Evolutionary conservation across 2,888 invertebrate genomes (phyloP).

Genomic region (Morpho achilles): DNA sequence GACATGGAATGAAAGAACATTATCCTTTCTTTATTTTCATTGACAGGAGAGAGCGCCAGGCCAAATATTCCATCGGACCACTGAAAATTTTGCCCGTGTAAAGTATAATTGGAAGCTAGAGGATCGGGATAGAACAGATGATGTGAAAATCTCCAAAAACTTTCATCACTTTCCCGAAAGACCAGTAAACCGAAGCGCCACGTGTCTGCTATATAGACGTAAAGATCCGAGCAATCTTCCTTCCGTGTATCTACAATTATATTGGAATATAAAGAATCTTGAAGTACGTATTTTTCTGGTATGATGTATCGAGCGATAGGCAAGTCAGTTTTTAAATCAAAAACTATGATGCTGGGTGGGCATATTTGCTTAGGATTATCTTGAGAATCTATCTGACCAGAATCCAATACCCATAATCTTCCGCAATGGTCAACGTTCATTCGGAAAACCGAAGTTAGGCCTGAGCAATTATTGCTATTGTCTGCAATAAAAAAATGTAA

Average conservation of each 20-base stretch:
- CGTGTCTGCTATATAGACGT: constrained; percentile 84
- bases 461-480: constrained; percentile 75
- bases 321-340: constrained; percentile 83
- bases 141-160: constrained; percentile 83
- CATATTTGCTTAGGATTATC: constrained; percentile 83
- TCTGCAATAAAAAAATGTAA: constrained; percentile 38
- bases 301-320: constrained; percentile 81
- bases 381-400: constrained; percentile 85
- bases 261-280: constrained; percentile 84
- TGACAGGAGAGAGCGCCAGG: constrained; percentile 81
- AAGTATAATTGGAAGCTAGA: constrained; percentile 84
- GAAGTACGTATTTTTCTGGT: constrained; percentile 81
- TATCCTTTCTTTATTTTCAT: constrained; percentile 76
- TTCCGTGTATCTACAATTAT: constrained; percentile 81
- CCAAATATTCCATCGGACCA: constrained; percentile 92
- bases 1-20: constrained; percentile 91
- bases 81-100: constrained; percentile 87
- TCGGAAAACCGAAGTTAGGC: constrained; percentile 88
- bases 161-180: constrained; percentile 78
- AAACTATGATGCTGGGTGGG: constrained; percentile 85
- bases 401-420: constrained; percentile 89
- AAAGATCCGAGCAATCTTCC: constrained; percentile 80
- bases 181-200: constrained; percentile 83
- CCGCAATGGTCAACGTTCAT: constrained; percentile 86
- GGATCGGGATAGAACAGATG: constrained; percentile 86